Conservation (phyloP, 1,140 invertebrate species). For the Papilio machaon region DNA sequence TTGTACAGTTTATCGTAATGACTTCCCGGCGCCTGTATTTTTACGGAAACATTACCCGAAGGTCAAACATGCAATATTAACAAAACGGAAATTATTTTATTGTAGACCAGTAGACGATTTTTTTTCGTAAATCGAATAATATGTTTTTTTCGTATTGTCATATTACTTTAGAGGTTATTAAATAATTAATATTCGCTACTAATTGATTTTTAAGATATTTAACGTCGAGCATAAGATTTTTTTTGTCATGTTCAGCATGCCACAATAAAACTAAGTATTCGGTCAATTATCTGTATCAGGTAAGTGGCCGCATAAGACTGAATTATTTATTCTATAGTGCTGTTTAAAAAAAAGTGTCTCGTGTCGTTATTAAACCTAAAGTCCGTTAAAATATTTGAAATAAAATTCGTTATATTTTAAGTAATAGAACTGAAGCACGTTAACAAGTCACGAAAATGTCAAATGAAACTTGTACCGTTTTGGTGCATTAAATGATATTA, state of each 20-base stretch:
- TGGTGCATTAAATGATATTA: not conserved
- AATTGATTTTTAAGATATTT: no score
- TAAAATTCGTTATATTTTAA: not conserved
- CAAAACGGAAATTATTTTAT: slow-evolving; percentile 2
- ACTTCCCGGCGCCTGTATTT: slow-evolving; percentile 7
- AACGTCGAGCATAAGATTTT: no score
- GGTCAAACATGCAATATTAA: not conserved
- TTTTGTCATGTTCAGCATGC: not conserved
- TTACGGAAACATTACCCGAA: not conserved
- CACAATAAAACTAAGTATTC: not conserved
- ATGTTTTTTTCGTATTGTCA: no score
- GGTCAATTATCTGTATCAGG: not conserved
- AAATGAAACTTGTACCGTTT: not conserved
- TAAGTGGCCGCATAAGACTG: not conserved
- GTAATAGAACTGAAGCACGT: not conserved
- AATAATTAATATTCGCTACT: not conserved
- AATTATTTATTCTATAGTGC: not conserved
- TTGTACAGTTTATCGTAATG: not conserved
- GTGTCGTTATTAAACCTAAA: not conserved
- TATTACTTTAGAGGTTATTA: no score
- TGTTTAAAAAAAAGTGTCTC: not conserved
- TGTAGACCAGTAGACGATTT: not conserved
- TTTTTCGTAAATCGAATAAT: no score
- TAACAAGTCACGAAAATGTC: not conserved
- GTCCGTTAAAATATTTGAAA: not conserved